These are phyloP conservation scores for Tineola bisselliella DNA, from an alignment of 2,888 invertebrate species.

Conservation along the genomic window DNA sequence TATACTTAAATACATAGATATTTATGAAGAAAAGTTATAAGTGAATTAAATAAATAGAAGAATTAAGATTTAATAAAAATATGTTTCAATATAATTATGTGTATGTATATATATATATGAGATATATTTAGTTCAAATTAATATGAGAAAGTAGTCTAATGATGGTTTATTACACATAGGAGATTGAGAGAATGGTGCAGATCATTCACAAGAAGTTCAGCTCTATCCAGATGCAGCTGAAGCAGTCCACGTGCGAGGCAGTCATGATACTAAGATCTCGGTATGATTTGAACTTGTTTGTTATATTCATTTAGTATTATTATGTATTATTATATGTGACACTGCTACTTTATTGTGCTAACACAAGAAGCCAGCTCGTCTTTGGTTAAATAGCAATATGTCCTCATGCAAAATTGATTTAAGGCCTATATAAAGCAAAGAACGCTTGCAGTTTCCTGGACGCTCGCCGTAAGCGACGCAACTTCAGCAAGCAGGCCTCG, in stretches of 20 bases:
- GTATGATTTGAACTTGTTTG: slow-evolving; percentile 22
- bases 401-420: too few relatives aligned
- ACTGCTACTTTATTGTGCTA: background rate
- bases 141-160: too few relatives aligned
- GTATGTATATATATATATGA: too few relatives aligned
- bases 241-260: slow-evolving; percentile 99
- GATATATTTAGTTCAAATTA: too few relatives aligned
- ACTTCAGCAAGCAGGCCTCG: slow-evolving; percentile 99
- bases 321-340: background rate
- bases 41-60: too few relatives aligned
- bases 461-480: slow-evolving; percentile 90
- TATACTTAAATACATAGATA: too few relatives aligned
- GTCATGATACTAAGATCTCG: slow-evolving; percentile 97
- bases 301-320: background rate
- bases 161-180: slow-evolving; percentile 45
- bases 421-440: too few relatives aligned
- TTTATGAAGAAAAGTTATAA: too few relatives aligned
- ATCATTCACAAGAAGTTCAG: slow-evolving; percentile 99
- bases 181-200: slow-evolving; percentile 99
- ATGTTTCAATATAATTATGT: background rate
- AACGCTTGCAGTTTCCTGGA: slow-evolving; percentile 72
- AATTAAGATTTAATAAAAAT: too few relatives aligned
- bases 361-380: background rate
- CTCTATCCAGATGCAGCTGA: slow-evolving; percentile 97
- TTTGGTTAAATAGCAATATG: background rate